Evolutionary conservation across 2,888 invertebrate species (phyloP).

Genomic region (Drosophila kambysellisi): DNA sequence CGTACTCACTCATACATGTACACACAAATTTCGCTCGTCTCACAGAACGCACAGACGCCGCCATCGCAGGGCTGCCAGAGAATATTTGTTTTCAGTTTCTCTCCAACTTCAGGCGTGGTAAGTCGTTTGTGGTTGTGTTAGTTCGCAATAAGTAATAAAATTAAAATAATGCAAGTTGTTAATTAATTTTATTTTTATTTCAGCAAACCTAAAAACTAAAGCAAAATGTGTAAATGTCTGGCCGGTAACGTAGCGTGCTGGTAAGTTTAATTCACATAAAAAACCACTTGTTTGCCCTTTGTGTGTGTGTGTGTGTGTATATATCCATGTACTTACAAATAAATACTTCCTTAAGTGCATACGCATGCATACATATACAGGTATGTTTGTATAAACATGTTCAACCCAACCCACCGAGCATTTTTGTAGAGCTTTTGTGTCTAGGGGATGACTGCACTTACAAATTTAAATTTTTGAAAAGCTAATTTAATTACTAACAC

Average conservation of each 20-base stretch:
- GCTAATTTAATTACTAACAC: conserved; percentile 1
- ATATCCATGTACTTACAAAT: not conserved
- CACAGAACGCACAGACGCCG: conserved; percentile 19
- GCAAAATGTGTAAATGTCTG: conserved; percentile 80
- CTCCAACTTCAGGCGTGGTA: conserved; percentile 51
- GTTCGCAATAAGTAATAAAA: not conserved
- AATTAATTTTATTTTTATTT: conserved; percentile 31
- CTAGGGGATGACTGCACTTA: not conserved
- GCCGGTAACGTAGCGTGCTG: conserved; percentile 80
- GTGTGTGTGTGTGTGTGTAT: not conserved
- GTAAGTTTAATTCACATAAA: conserved; percentile 61
- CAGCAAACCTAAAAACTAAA: conserved; percentile 20
- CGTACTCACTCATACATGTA: not conserved
- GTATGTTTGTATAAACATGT: not conserved
- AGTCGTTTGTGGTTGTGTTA: conserved; percentile 28
- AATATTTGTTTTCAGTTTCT: conserved; percentile 47
- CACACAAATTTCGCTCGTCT: conserved; percentile 8
- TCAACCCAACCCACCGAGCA: not conserved
- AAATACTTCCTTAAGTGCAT: not conserved
- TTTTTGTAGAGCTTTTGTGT: not conserved
- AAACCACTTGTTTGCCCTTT: not conserved
- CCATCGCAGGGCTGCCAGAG: conserved; percentile 26
- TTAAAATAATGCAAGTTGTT: not conserved
- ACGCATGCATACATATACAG: not conserved
- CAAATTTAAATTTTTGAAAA: not conserved